A percentile compares a stretch with the other conserved stretches of the same genome.
Conservation (phyloP, 1,140 invertebrate genomes). For the Pachypeltis micranthus region DNA sequence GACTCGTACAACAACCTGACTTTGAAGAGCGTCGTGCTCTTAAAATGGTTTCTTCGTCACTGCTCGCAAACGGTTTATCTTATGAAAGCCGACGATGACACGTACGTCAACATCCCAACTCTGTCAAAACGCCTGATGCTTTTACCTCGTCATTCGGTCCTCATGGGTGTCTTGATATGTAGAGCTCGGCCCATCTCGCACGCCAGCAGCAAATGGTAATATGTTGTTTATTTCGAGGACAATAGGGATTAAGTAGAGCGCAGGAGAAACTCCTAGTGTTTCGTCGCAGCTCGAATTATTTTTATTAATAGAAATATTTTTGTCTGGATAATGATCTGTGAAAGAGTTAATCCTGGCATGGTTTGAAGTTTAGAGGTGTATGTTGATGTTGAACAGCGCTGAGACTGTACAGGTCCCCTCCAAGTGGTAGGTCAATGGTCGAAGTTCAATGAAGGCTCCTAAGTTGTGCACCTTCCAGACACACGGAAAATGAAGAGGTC, state of each 20-base stretch:
- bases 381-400: too few species aligned
- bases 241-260: too few species aligned
- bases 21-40: conserved; percentile 71
- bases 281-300: too few species aligned
- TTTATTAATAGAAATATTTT: not conserved
- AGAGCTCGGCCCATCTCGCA: conserved; percentile 34
- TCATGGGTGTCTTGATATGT: conserved; percentile 35
- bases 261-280: too few species aligned
- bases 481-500: too few species aligned
- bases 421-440: too few species aligned
- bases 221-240: too few species aligned
- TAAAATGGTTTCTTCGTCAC: conserved; percentile 62
- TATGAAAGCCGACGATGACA: conserved; percentile 76
- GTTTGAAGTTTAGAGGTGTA: too few species aligned
- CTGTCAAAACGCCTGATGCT: conserved; percentile 25
- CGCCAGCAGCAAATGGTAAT: conserved; percentile 35
- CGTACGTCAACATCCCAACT: conserved; percentile 62
- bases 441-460: too few species aligned
- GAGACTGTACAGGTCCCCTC: too few species aligned
- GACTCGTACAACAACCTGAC: conserved; percentile 91
- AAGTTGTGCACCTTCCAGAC: too few species aligned
- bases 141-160: conserved; percentile 13
- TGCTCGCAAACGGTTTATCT: conserved; percentile 54
- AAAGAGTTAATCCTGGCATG: too few species aligned
- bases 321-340: not conserved